Conservation (phyloP, 2,888 invertebrate species). For the Macrostomum cliftonense region DNA sequence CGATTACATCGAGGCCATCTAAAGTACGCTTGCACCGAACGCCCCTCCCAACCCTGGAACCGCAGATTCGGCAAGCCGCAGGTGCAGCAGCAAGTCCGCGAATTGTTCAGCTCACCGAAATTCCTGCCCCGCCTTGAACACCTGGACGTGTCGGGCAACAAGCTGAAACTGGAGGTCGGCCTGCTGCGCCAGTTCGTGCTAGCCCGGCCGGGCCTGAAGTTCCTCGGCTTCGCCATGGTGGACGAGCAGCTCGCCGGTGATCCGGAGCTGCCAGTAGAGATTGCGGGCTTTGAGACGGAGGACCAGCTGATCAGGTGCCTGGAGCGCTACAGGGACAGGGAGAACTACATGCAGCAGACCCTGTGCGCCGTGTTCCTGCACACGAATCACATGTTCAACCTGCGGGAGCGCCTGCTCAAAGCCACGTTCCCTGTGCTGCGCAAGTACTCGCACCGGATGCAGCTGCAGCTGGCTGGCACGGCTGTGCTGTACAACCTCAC, state of each 20-base stretch:
- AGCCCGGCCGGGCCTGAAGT: conserved; percentile 40
- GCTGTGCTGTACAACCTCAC: conserved; percentile 56
- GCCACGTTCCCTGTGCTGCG: no score
- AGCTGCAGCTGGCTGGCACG: conserved; percentile 55
- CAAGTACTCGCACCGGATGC: no score
- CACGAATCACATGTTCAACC: no score
- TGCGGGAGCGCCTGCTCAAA: no score
- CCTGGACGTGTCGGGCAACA: conserved; percentile 49
- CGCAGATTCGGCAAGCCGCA: neutral
- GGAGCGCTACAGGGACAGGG: conserved; percentile 43
- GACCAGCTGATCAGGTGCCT: conserved; percentile 46
- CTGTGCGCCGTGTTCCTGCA: conserved; percentile 45
- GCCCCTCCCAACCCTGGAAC: no score
- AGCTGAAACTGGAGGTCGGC: conserved; percentile 37
- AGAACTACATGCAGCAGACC: conserved; percentile 49
- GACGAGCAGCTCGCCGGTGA: conserved; percentile 42
- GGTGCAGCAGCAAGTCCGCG: conserved; percentile 12
- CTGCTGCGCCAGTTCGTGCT: conserved; percentile 27
- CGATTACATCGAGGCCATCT: no score
- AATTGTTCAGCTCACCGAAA: conserved; percentile 20
- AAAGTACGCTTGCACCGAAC: no score
- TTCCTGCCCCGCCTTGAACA: conserved; percentile 44
- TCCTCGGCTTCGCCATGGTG: conserved; percentile 45
- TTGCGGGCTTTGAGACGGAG: conserved; percentile 45
- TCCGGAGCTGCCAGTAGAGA: conserved; percentile 32